phyloP scores from a whole-genome alignment of 2,888 invertebrate genomes.

The Leptopilina myrica region DNA sequence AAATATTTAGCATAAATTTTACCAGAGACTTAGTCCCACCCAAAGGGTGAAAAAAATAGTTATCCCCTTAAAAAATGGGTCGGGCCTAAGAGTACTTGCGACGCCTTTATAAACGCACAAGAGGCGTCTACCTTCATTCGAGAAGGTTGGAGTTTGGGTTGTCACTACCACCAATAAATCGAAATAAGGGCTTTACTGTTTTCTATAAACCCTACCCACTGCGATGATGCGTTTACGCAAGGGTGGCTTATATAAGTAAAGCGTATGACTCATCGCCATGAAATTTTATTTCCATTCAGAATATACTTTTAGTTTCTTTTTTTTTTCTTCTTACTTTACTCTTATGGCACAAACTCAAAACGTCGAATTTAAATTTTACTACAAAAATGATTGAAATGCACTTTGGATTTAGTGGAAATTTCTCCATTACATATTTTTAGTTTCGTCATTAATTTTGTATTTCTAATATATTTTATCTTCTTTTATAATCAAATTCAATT shows the following conservation, averaged over 20 bases:
- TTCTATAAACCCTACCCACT: neutral
- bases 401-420: no score
- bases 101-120: constrained; percentile 50
- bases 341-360: no score
- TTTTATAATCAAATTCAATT: no score
- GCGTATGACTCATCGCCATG: neutral
- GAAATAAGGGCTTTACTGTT: neutral
- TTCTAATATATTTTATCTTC: no score
- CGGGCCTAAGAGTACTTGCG: constrained; percentile 43
- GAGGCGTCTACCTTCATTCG: constrained; percentile 46
- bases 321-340: neutral
- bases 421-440: no score
- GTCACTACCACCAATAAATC: neutral
- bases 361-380: no score
- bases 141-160: constrained; percentile 44
- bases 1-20: constrained; percentile 65
- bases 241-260: neutral
- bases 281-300: neutral
- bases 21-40: constrained; percentile 60
- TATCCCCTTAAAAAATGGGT: constrained; percentile 43
- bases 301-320: neutral
- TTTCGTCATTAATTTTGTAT: no score
- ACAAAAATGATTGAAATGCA: no score
- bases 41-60: constrained; percentile 47
- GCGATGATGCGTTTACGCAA: neutral